Base-by-base conservation (phyloP, 2,797 vertebrate species). In the Arrhamphus sclerolepis region DNA sequence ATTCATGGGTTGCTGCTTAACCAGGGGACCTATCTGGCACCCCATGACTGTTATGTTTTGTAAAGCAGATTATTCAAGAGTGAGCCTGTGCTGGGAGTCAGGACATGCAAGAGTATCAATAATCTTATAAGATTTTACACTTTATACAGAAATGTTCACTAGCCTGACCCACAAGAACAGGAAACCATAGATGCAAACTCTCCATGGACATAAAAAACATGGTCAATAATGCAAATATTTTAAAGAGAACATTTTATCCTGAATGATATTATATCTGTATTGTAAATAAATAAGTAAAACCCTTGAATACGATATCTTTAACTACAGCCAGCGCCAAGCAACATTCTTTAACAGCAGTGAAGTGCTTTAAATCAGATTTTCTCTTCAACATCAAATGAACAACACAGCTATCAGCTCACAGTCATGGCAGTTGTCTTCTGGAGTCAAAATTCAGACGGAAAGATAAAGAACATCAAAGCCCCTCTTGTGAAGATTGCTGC, bases 401-500 rank as follows among this genome's bases (percentile, higher is more conserved):
- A 59, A 50, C 77, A 19, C 24, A 42, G 46, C 60, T 13, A 24
- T 38, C 61, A 44, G 53, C 65, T 51, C 56, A 4, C 56, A 58
- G 57, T 54, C 29, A 6, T 48, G 40, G 56, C 71, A 56, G 49
- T 72, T 41, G 65, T 78, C 62, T 46, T 71, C 59, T 55, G 38
- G 61, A 75, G 60, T 68, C 58, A 24, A 52, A 18, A 29, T 65
- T 72, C 70, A 70, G 70, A 64, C 44, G 62, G 54, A 72, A 64
- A 66, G 73, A 72, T 71, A 71, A 73, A 54, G 46, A 80, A 82
- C 75, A 79, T 85, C 75, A 87, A 83, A 82, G 75, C 26, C 42
- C 46, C 39, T 56, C 55, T 22, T 54, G 52, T 72, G 77, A 82
- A 76, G 75, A 79, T 51, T 47, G 50, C 47, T 26, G 51, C 56